Conservation (phyloP, 2,888 invertebrate species). For the Sympetrum striolatum region DNA sequence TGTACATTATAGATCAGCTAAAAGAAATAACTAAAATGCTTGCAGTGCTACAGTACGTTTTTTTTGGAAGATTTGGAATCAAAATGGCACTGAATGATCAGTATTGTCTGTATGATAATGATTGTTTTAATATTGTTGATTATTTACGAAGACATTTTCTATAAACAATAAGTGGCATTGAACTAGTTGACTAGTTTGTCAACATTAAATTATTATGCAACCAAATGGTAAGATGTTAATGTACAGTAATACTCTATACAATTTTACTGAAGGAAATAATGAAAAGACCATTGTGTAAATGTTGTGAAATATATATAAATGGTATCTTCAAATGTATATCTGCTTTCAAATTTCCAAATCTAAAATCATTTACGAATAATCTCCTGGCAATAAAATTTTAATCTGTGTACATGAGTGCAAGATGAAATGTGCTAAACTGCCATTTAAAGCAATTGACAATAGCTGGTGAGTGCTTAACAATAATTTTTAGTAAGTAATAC, state of each 20-base stretch:
- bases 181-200: not conserved
- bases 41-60: not conserved
- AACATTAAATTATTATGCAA: not conserved
- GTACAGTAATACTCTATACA: not conserved
- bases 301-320: not conserved
- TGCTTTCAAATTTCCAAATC: not conserved
- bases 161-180: not conserved
- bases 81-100: not conserved
- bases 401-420: not conserved
- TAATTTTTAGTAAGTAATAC: slow-evolving; percentile 5
- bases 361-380: not conserved
- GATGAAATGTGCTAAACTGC: slow-evolving; percentile 16
- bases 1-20: not conserved
- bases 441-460: slow-evolving; percentile 19
- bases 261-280: not conserved
- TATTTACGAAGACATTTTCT: not conserved
- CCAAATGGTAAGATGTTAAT: not conserved
- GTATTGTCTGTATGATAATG: slow-evolving; percentile 5
- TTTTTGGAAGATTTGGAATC: not conserved
- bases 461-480: not conserved
- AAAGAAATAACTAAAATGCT: not conserved
- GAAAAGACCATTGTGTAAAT: not conserved
- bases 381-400: not conserved
- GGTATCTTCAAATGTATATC: not conserved
- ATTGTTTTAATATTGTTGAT: not conserved